Percentiles rank a stretch among this genome's conserved stretches.
Evolutionary conservation across 2,113 vertebrate species (phyloP).

Genomic region (Heloderma charlesbogerti): DNA sequence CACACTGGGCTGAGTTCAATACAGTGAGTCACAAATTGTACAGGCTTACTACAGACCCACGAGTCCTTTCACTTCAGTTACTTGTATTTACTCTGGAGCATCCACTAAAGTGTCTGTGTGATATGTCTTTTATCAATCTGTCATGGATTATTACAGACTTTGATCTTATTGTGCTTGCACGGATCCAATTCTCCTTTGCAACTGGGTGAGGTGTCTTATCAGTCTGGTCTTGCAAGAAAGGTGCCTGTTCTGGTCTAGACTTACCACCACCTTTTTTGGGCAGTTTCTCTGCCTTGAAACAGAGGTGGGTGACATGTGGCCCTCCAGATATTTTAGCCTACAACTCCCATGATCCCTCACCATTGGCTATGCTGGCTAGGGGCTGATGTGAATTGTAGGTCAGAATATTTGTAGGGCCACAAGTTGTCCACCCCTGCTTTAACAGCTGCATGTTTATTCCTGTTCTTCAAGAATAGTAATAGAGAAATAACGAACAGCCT

Average conservation of each 20-base stretch:
- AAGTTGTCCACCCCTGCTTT: no score
- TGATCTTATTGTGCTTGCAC: background rate
- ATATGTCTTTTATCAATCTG: background rate
- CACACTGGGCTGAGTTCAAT: no score
- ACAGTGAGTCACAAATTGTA: background rate
- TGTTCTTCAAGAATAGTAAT: background rate
- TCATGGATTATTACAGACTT: background rate
- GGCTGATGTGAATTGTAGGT: no score
- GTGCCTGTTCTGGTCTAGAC: background rate
- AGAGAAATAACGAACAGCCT: background rate
- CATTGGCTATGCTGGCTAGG: no score
- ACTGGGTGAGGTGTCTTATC: background rate
- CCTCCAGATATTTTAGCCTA: no score
- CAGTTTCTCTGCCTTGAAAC: background rate
- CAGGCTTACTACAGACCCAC: background rate
- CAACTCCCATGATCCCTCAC: no score
- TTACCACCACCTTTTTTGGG: background rate
- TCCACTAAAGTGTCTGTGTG: no score
- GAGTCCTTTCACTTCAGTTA: background rate
- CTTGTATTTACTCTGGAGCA: no score
- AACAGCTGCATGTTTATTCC: no score
- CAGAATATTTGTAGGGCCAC: no score
- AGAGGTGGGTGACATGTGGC: no score
- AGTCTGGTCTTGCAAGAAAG: background rate
- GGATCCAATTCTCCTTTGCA: background rate